Evolutionary conservation across 2,797 vertebrate species (phyloP).

Genomic region (Hafferia zeledoni): DNA sequence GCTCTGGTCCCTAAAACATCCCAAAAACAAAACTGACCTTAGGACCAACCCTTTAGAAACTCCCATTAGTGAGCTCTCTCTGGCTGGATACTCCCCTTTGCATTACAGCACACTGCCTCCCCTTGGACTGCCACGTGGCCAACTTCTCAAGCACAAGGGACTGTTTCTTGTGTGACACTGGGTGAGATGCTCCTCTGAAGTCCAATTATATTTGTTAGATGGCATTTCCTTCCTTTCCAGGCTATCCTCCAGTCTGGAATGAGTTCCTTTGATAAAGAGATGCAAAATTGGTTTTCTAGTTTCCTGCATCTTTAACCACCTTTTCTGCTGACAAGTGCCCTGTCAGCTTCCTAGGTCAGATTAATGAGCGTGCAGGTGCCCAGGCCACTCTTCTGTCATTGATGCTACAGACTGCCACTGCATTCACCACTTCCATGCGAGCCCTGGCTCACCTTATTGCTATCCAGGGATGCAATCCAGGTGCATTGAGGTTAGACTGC

Average conservation of each 20-base stretch:
- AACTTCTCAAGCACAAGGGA: background rate
- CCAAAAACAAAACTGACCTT: background rate
- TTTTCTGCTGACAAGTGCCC: background rate
- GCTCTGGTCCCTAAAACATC: background rate
- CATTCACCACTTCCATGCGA: fast-evolving
- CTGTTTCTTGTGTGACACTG: background rate
- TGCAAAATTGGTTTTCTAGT: background rate
- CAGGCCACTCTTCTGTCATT: background rate
- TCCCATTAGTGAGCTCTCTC: background rate
- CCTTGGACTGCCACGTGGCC: fast-evolving
- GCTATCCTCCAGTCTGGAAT: background rate
- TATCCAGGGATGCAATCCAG: background rate
- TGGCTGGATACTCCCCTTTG: background rate
- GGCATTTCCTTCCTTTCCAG: background rate
- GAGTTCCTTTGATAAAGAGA: background rate
- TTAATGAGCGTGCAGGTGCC: fast-evolving
- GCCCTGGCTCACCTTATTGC: background rate
- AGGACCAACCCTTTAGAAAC: background rate
- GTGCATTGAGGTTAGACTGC: background rate
- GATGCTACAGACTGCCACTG: background rate
- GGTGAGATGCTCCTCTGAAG: background rate
- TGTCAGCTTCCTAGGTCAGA: background rate
- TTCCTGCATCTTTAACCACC: background rate
- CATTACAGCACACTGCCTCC: background rate
- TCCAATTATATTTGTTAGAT: background rate